phyloP scores from a whole-genome alignment of 2,888 invertebrate species.

The Crioceris asparagi region DNA sequence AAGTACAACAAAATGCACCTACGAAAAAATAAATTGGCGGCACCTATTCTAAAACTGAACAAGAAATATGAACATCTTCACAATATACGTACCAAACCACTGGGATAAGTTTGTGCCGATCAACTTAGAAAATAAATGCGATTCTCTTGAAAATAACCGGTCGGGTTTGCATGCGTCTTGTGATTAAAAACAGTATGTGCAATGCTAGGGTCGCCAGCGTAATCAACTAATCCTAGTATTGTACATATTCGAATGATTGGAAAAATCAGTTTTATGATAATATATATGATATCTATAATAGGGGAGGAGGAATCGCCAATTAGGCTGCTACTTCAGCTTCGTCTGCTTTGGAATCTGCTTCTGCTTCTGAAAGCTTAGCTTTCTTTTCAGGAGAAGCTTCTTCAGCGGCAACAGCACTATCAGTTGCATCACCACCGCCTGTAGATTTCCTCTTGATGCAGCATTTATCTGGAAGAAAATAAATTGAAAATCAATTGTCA shows the following conservation, averaged over 20 bases:
- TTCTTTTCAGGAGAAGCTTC: constrained; percentile 63
- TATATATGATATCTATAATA: constrained; percentile 1
- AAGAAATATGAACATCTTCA: constrained; percentile 22
- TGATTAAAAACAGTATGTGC: constrained; percentile 19
- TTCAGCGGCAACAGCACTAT: constrained; percentile 32
- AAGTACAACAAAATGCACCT: background rate
- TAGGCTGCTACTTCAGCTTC: constrained; percentile 49
- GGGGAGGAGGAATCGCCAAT: constrained; percentile 19
- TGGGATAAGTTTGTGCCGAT: too few relatives aligned
- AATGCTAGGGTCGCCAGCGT: constrained; percentile 22
- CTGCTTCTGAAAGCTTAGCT: constrained; percentile 53
- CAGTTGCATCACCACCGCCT: constrained; percentile 43
- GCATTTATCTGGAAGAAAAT: constrained; percentile 4
- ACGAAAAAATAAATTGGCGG: background rate
- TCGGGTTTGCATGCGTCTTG: constrained; percentile 27
- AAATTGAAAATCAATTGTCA: background rate
- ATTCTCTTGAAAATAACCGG: constrained; percentile 27
- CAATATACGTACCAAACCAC: constrained; percentile 18
- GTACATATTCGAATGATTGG: constrained; percentile 20
- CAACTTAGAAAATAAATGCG: constrained; percentile 33
- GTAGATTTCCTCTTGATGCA: constrained; percentile 54
- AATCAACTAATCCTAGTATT: constrained; percentile 26
- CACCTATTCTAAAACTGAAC: constrained; percentile 1
- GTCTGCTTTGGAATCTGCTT: constrained; percentile 45
- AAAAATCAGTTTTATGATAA: constrained; percentile 7